Evolutionary conservation across 2,888 invertebrate genomes (phyloP), one percentile per base, ranked within the genome.

Genomic region (Thereva nobilitata): DNA sequence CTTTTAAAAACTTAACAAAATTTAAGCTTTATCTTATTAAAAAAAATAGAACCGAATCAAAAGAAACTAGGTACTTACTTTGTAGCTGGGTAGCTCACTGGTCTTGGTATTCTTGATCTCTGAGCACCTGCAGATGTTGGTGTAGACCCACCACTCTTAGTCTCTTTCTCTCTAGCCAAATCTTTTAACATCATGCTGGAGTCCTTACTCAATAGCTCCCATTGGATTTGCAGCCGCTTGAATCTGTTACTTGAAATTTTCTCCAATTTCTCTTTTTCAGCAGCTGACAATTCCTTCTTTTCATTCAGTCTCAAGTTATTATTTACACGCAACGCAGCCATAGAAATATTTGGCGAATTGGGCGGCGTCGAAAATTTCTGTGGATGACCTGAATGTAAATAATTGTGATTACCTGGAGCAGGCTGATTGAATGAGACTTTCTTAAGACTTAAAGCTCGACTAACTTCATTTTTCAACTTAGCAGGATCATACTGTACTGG

Each of bases 271-370:
- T 75, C 72, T 68, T 72, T 68, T 56, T 75, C 73, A n/a, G 68
- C 70, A 55, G 68, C 67, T 63, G 68, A 64, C 49, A 55, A 53
- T 55, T 71, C 70, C 73, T 53, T 74, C 34, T 45, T 53, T 23
- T 53, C 53, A 37, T 42, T 63, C 10, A 52, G 38, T 53, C 52
- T 42, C 12, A 68, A 67, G 12, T 66, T 72, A 52, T 52, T 71
- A 37, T 71, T 71, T 49, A 73, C 59, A 9, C 72, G 71, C 12
- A 72, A 70, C 23, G 68, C 72, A 9, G 78, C 83, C 76, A 88
- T 84, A 55, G 89, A 89, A 71, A 89, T 87, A 79, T 89, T 89
- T 55, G 90, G 89, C 50, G 90, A 90, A 78, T 90, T 90, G 70
- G 89, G 90, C 68, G 90, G 90, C 69, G 89, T 88, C 49, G 84